Base-by-base conservation (phyloP, 2,113 vertebrate species). In the Phyllostomus discolor region DNA sequence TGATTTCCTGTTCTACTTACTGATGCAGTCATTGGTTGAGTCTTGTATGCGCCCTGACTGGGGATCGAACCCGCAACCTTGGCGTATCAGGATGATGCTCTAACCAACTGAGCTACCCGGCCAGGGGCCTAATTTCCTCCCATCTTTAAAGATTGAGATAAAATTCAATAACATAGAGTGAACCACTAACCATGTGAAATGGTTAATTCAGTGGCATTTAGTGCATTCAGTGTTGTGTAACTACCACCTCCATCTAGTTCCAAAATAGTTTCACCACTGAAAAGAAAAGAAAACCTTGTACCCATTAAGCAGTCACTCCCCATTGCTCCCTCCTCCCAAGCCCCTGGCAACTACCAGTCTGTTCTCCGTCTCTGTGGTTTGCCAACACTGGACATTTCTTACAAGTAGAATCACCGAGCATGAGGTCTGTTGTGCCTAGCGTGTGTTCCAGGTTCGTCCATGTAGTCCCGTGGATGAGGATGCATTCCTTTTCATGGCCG, bases 241-340 rank as follows among this genome's bases (percentile, higher is more conserved):
- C 66, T 35, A 33, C 80, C 16, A 24, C 38, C 76, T 86, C 94
- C 79, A 35, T 83, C 86, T 84, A 91, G 69, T 62, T 87, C 57
- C 50, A 64, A 79, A 83, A 35, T 54, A 72, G 91, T 91, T 93
- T 57, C 76, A 70, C 70, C 70, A 84, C 59, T 16, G 8, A 17
- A 75, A 91, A 87, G 87, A 73, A 95, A 95, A 43, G 90, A 69
- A 95, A 95, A 38, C 35, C 75, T 59, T 90, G 75, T 90, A 46
- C 69, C 85, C 81, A 73, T 88, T 85, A 96, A 94, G 50, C 73
- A 20, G 78, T 81, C 54, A 70, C 72, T 91, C 43, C 81, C 28
- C 52, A 76, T 81, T 95, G 33, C 41, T 91, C 38, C 41, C n/a
- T 50, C 50, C 41, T 38, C 33, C 41, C 33, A 35, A 81, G 26